Evolutionary conservation across 2,888 invertebrate genomes (phyloP).

Genomic region (Antitype chi): DNA sequence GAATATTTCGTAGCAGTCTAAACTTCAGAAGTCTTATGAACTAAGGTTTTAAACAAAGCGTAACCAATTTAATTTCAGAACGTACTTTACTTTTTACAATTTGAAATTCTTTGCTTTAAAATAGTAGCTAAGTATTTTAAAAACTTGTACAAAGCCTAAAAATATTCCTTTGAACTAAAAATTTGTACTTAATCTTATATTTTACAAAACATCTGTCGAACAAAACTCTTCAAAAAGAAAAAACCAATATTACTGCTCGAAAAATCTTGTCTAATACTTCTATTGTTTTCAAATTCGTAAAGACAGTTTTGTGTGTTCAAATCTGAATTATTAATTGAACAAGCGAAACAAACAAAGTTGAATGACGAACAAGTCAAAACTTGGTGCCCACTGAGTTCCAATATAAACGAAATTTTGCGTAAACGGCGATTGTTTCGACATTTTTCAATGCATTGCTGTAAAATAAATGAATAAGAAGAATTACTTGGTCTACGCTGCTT

Average conservation of each 20-base stretch:
- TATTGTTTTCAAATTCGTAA: conserved; percentile 36
- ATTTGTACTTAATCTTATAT: conserved; percentile 4
- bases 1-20: background rate
- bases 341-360: conserved; percentile 46
- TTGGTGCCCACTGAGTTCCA: conserved; percentile 20
- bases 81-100: conserved; percentile 1
- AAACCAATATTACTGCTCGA: conserved; percentile 22
- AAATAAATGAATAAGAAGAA: too few species aligned
- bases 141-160: conserved; percentile 7
- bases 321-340: conserved; percentile 55
- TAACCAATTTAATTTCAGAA: background rate
- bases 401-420: conserved; percentile 15
- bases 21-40: background rate
- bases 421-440: background rate
- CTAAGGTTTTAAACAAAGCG: background rate
- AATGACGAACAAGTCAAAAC: conserved; percentile 21
- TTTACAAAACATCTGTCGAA: conserved; percentile 35
- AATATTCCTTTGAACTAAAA: conserved; percentile 20
- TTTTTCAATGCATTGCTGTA: background rate
- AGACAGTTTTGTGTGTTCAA: conserved; percentile 43
- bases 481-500: too few species aligned
- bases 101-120: background rate
- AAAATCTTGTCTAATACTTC: conserved; percentile 19
- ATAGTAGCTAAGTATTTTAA: background rate
- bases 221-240: conserved; percentile 13